Evolutionary conservation across 2,797 vertebrate species (phyloP), one percentile per base, ranked within the genome.

Genomic region (Gymnoscopelus braueri): DNA sequence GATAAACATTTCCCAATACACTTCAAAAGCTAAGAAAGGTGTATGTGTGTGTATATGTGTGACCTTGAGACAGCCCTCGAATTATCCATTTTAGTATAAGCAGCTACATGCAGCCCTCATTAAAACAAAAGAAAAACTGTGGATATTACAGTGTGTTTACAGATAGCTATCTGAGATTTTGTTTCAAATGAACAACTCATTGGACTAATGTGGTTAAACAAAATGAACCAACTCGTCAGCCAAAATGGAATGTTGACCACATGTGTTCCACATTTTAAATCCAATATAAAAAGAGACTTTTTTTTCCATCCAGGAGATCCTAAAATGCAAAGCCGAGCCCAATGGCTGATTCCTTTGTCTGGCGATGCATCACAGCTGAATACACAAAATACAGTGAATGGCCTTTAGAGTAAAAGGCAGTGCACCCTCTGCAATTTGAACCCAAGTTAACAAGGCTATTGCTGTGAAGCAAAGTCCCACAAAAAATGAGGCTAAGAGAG

Each of bases 1-100:
- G 74, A 62, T 80, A 80, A 85, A 87, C 76, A 72, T 70, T 65
- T 74, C 56, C 54, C 26, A 8, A 68, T 70, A 53, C 69, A 67
- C 62, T 80, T 47, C 65, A 60, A 50, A 63, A 68, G 26, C 71
- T 79, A 71, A 69, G 75, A 70, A 77, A 76, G 79, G 69, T 80
- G 58, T 49, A 11, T 75, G 51, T 39, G 64, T 53, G 51, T 59
- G 24, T 56, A 10, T 29, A 24, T 29, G 26, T 56, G 23, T 79
- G 78, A 79, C 63, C 81, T 70, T 44, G 44, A 24, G 15, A 2
- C 0, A 54, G 68, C 72, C 65, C 62, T 87, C 23, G 85, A 85
- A 86, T 85, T 73, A 85, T 72, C 72, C 65, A 61, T 63, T 74
- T 54, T 58, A 74, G 70, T 54, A 63, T 62, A 64, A 60, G 68